Base-by-base conservation (phyloP, 2,888 invertebrate genomes). In the Entomobrya proxima region DNA sequence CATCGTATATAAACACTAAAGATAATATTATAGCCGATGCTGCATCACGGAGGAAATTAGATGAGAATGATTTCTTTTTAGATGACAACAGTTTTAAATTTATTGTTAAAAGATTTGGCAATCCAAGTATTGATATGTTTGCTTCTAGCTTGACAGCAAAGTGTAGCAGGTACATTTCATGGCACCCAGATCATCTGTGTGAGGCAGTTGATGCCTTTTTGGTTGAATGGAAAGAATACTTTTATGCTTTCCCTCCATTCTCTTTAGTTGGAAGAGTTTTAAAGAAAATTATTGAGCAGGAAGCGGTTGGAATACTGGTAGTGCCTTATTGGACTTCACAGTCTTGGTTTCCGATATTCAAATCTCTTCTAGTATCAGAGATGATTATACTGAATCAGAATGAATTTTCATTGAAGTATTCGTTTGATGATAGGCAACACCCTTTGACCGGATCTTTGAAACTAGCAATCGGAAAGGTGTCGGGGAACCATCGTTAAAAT, bases 121-220 rank as follows among this genome's bases (percentile, higher is more conserved):
- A 32, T 6, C 88, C 88, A 0, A 47, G 50, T 0, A 86, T 88
- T 47, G 87, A 88, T 67, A 24, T 88, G 4, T 88, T 88, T 87
- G 88, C 88, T 0, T 67, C 50, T 18, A 15, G 21, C n/a, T 21
- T 40, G 4, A 86, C 79, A 11, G 67, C 37, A 24, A 74, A 88
- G 78, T 75, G 75, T 64, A 4, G 50, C 1, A 21, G 64, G 15
- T 88, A 52, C 44, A 27, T 79, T 0, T 78, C 83, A 3, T 86
- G 87, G 82, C 35, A 37, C 4, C 86, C 87, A 0, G 83, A 85
- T 37, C 83, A 77, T n/a, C 52, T 61, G 4, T 32, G 47, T 55
- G 55, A 40, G 13, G 67, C 18, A 3, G 52, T 87, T 0, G 88
- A 88, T 74, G 87, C 87, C n/a, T 88, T 88, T 50, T 85, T 76